These are phyloP conservation scores for Pterostichus niger DNA, from an alignment of 2,888 invertebrate genomes.

Conservation along the genomic window DNA sequence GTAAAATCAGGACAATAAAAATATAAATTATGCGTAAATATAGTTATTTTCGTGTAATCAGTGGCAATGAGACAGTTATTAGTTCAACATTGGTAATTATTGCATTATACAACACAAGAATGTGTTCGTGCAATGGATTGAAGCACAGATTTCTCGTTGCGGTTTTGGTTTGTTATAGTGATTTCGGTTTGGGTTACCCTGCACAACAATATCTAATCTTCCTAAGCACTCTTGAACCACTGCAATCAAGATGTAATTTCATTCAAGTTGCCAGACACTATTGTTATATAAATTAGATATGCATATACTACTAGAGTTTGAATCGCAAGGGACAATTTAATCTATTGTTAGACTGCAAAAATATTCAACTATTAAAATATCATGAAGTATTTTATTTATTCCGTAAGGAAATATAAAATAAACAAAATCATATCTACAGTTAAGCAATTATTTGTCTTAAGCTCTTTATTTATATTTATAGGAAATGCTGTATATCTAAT, in stretches of 20 bases:
- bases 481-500: too few species aligned
- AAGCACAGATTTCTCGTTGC: too few species aligned
- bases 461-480: too few species aligned
- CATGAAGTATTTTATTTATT: too few species aligned
- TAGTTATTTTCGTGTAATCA: not conserved
- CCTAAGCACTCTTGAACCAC: not conserved
- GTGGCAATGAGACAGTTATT: not conserved
- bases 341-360: not conserved
- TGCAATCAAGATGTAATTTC: conserved; percentile 14
- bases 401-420: too few species aligned
- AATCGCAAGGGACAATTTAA: not conserved
- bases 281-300: conserved; percentile 8
- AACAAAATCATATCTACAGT: too few species aligned
- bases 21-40: not conserved
- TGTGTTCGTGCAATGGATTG: not conserved
- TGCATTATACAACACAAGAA: conserved; percentile 13
- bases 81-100: not conserved
- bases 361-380: too few species aligned
- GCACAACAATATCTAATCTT: not conserved
- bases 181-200: not conserved
- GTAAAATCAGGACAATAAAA: not conserved
- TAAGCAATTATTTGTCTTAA: too few species aligned
- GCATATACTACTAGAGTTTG: not conserved
- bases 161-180: too few species aligned
- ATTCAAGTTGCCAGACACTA: conserved; percentile 8